phyloP scores from a whole-genome alignment of 2,888 invertebrate genomes.

The Halocaridina rubra region DNA sequence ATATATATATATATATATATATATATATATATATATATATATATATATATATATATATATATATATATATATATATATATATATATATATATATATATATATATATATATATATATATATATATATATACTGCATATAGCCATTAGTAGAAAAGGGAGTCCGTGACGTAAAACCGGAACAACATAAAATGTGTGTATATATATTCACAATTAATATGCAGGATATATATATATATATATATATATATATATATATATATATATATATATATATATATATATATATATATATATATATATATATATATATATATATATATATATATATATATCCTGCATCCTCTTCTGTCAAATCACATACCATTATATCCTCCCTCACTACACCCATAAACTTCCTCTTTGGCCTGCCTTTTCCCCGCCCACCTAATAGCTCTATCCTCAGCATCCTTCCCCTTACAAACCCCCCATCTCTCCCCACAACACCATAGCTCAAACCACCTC shows the following conservation, averaged over 20 bases:
- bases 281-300: too few relatives aligned
- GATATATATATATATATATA: too few relatives aligned
- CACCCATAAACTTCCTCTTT: too few relatives aligned
- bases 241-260: too few relatives aligned
- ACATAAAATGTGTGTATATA: too few relatives aligned
- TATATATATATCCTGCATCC: background rate
- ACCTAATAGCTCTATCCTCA: too few relatives aligned
- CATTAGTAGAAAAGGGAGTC: too few relatives aligned
- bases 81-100: background rate
- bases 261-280: too few relatives aligned
- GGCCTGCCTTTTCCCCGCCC: too few relatives aligned
- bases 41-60: background rate
- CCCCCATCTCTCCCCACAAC: background rate
- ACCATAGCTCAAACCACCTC: background rate
- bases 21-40: constrained; percentile 1
- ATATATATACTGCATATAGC: constrained; percentile 10
- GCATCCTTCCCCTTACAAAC: too few relatives aligned
- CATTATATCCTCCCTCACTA: background rate
- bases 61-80: constrained; percentile 11
- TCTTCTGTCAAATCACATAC: background rate
- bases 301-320: background rate
- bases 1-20: constrained; percentile 10
- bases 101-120: background rate
- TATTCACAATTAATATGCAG: too few relatives aligned
- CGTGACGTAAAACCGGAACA: too few relatives aligned